phyloP scores from a whole-genome alignment of 2,113 vertebrate genomes.

The Campylomormyrus tamandua region DNA sequence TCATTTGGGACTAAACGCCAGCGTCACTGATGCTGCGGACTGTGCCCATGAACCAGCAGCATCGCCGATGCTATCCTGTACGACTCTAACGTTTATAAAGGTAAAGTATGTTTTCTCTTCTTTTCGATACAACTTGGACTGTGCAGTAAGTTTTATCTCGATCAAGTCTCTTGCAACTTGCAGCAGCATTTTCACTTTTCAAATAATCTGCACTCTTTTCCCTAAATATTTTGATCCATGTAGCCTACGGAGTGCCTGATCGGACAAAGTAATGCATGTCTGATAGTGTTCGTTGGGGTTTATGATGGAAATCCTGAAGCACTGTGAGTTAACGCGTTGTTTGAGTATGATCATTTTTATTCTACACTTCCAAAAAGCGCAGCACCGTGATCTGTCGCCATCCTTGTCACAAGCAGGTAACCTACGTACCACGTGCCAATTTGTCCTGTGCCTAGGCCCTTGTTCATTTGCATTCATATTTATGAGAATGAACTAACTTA shows the following conservation, averaged over 20 bases:
- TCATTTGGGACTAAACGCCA: slow-evolving; percentile 19
- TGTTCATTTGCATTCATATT: not conserved
- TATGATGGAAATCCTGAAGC: not conserved
- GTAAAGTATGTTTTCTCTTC: slow-evolving; percentile 42
- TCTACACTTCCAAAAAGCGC: not conserved
- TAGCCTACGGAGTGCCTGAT: not conserved
- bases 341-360: not conserved
- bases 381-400: not conserved
- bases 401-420: not conserved
- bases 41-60: slow-evolving; percentile 38
- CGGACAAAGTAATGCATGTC: not conserved
- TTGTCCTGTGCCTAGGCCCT: not conserved
- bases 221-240: not conserved
- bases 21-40: slow-evolving; percentile 37
- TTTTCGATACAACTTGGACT: not conserved
- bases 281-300: not conserved
- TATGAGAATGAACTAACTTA: not conserved
- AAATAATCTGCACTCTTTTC: not conserved
- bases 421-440: not conserved
- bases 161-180: not conserved
- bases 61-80: slow-evolving; percentile 51
- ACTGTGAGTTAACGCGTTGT: not conserved
- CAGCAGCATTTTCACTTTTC: not conserved
- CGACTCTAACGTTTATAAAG: slow-evolving; percentile 59
- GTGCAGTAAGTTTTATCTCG: not conserved